A percentile compares a stretch with the other conserved stretches of the same genome.
These are phyloP conservation scores for Opisthograptis luteolata DNA, from an alignment of 2,888 invertebrate genomes.

Conservation along the genomic window DNA sequence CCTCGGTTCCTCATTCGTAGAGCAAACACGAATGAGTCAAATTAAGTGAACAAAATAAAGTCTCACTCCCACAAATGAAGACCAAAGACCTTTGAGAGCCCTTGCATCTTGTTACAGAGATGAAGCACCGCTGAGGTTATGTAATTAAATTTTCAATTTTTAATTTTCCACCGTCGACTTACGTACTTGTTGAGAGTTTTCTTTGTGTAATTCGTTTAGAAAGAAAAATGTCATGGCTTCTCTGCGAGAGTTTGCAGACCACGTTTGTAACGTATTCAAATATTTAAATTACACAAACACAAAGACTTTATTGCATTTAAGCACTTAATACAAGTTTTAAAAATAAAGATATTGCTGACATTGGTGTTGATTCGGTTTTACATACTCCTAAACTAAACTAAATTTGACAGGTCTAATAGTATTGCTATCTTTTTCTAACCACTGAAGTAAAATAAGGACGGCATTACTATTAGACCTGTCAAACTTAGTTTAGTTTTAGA, in stretches of 20 bases:
- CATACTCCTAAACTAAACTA: too few relatives aligned
- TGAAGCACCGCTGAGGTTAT: constrained; percentile 57
- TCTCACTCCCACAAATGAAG: constrained; percentile 69
- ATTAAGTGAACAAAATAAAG: constrained; percentile 81
- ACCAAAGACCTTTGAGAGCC: constrained; percentile 66
- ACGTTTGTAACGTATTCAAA: too few relatives aligned
- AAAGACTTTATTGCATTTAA: too few relatives aligned
- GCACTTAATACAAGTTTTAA: too few relatives aligned
- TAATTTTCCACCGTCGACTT: constrained; percentile 52
- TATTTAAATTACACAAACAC: too few relatives aligned
- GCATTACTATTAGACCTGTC: too few relatives aligned
- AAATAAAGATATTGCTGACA: too few relatives aligned
- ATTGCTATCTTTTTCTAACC: too few relatives aligned
- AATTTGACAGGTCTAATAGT: too few relatives aligned
- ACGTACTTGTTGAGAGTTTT: constrained; percentile 47
- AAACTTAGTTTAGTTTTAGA: too few relatives aligned
- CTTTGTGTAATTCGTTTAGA: constrained; percentile 54
- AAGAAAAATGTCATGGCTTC: constrained; percentile 41
- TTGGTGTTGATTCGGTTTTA: too few relatives aligned
- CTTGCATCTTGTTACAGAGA: constrained; percentile 60
- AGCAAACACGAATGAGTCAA: constrained; percentile 78
- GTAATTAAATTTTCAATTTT: constrained; percentile 75
- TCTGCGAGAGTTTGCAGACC: constrained; percentile 5
- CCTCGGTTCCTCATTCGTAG: constrained; percentile 68
- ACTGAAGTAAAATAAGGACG: too few relatives aligned